A percentile compares a stretch with the other conserved stretches of the same genome.
phyloP scores from a whole-genome alignment of 1,140 invertebrate genomes.

The Potamilus streckersoni region DNA sequence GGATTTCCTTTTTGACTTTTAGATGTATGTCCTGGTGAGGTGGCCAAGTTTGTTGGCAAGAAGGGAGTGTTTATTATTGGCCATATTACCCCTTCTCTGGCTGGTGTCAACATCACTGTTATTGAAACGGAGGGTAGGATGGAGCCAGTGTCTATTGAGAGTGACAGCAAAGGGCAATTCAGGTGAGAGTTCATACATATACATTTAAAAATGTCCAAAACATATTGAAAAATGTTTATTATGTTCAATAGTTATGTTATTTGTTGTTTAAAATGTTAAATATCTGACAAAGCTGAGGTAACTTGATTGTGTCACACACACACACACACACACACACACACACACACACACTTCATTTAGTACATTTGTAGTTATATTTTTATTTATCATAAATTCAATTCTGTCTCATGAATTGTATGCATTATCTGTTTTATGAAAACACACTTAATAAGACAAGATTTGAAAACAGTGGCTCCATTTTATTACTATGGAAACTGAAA shows the following conservation, averaged over 20 bases:
- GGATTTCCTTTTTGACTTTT: slow-evolving; percentile 35
- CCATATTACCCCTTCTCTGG: slow-evolving; percentile 74
- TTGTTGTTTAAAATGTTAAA: not conserved
- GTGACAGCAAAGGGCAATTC: slow-evolving; percentile 75
- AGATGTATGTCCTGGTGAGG: slow-evolving; percentile 81
- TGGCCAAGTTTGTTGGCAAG: slow-evolving; percentile 70
- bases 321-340: not conserved
- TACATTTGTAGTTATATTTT: too few relatives aligned
- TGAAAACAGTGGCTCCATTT: not conserved
- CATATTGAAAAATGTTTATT: not conserved
- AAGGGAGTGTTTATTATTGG: slow-evolving; percentile 74
- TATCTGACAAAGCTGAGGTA: not conserved
- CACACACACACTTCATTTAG: not conserved
- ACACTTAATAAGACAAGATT: too few relatives aligned
- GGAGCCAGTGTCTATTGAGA: slow-evolving; percentile 55
- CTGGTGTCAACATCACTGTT: slow-evolving; percentile 76
- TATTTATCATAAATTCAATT: too few relatives aligned
- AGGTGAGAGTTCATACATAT: slow-evolving; percentile 42
- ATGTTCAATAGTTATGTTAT: not conserved
- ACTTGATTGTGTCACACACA: too few relatives aligned
- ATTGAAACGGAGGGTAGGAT: slow-evolving; percentile 54
- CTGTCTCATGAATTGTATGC: too few relatives aligned
- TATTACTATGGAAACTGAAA: not conserved
- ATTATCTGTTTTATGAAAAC: too few relatives aligned
- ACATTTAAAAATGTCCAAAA: not conserved